Conservation (phyloP, 2,888 invertebrate genomes). For the Drosophila emarginata region DNA sequence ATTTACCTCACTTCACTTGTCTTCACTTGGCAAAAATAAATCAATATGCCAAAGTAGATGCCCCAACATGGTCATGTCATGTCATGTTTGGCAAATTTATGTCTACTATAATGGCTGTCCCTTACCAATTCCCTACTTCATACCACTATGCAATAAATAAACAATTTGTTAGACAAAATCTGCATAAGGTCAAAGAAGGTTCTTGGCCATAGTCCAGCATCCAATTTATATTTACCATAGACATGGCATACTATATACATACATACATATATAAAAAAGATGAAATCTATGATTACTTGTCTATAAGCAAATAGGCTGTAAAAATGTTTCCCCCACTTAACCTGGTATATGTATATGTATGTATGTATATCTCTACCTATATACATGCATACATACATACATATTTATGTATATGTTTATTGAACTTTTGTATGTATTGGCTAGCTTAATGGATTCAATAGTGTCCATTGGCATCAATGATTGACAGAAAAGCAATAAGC, state of each 20-base stretch:
- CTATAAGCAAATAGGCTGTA: background rate
- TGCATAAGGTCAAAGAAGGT: slow-evolving; percentile 5
- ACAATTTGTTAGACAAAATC: slow-evolving; percentile 11
- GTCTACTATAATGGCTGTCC: slow-evolving; percentile 1
- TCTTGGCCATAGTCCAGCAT: slow-evolving; percentile 7
- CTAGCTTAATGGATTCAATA: background rate
- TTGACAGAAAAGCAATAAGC: background rate
- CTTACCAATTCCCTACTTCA: background rate
- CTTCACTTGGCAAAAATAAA: slow-evolving; percentile 47
- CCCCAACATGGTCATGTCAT: slow-evolving; percentile 9
- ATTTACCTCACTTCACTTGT: slow-evolving; percentile 9
- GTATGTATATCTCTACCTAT: too few relatives aligned
- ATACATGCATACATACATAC: too few relatives aligned
- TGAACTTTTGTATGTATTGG: too few relatives aligned
- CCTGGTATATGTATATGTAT: background rate
- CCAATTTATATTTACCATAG: background rate
- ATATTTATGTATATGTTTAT: too few relatives aligned
- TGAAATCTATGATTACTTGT: slow-evolving; percentile 6
- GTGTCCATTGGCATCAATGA: background rate
- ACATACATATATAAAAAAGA: background rate
- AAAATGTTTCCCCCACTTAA: background rate
- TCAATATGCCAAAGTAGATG: slow-evolving; percentile 37
- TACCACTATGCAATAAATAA: background rate
- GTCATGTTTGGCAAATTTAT: slow-evolving; percentile 8
- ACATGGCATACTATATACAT: background rate